phyloP scores from a whole-genome alignment of 1,140 invertebrate genomes.

The Euglossa dilemma region DNA sequence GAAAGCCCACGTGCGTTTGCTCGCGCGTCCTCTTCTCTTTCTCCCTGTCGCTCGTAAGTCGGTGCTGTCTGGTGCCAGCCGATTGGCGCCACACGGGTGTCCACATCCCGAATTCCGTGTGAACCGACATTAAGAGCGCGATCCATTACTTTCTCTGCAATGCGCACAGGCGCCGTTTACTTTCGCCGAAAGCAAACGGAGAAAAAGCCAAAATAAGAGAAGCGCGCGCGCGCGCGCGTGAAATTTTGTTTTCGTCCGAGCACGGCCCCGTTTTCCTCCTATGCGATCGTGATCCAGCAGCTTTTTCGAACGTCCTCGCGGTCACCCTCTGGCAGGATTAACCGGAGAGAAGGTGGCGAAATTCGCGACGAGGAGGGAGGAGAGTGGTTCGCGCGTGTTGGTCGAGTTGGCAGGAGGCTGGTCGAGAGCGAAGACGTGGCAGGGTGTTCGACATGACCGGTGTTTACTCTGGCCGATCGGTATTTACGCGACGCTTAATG shows the following conservation, averaged over 20 bases:
- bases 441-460: not conserved
- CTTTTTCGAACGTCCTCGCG: no score
- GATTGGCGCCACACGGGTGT: slow-evolving; percentile 26
- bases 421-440: not conserved
- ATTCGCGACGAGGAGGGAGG: no score
- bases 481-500: not conserved
- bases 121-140: slow-evolving; percentile 54
- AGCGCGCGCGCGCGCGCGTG: slow-evolving; percentile 20
- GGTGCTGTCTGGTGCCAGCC: not conserved
- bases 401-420: no score
- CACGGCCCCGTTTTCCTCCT: not conserved
- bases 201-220: slow-evolving; percentile 43
- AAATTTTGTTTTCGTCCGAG: slow-evolving; percentile 51
- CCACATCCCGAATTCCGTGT: slow-evolving; percentile 51
- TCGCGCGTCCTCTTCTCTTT: slow-evolving; percentile 8
- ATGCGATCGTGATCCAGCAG: no score
- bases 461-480: not conserved
- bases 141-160: slow-evolving; percentile 62
- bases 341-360: no score
- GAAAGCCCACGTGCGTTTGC: slow-evolving; percentile 64
- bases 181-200: slow-evolving; percentile 64
- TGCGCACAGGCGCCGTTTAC: slow-evolving; percentile 53
- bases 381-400: no score
- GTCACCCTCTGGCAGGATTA: no score
- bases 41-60: not conserved